Base-by-base conservation (phyloP, 2,797 vertebrate genomes). In the Ctenochaetus hawaiiensis region DNA sequence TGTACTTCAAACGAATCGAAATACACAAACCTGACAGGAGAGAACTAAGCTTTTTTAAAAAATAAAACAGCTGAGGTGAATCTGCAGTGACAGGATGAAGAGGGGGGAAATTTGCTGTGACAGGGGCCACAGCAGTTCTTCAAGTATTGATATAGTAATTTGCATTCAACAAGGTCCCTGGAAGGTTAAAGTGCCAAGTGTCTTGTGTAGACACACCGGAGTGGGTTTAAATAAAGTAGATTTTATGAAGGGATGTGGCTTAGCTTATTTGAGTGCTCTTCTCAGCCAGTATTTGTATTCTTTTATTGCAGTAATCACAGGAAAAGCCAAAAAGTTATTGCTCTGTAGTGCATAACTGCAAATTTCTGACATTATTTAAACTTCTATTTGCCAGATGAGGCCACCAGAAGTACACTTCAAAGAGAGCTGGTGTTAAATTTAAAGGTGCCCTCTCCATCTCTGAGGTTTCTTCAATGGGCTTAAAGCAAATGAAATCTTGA, bases 391-490 rank as follows among this genome's bases (percentile, higher is more conserved):
- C 10, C 53, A 69, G 56, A 72, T 20, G 37, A 80, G 64, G 61
- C 79, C 72, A 69, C 66, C 58, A 75, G 43, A 66, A 75, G 37
- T 58, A 48, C 53, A 34, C n/a, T 49, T 30, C 20, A 71, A 57
- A 45, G 34, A 71, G 26, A 73, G 34, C 7, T 2, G 39, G 41
- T 49, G 23, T 16, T 49, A 37, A 78, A 72, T 67, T 75, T 37
- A 69, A 78, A 85, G 59, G 59, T 61, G 0, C 68, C 68, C 6
- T 61, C 61, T 58, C 22, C 1, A 37, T 65, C 67, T 73, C 70
- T 17, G 67, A 65, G 52, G 67, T 54, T 72, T 77, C 51, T 57
- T 74, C 80, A 81, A 86, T 71, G 80, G 65, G 26, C 56, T 81
- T 58, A 77, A 77, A 71, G 72, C 37, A 61, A 76, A 77, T 67